Evolutionary conservation across 2,888 invertebrate genomes (phyloP), one percentile per base, ranked within the genome.

Genomic region (Tetramorium bicarinatum): DNA sequence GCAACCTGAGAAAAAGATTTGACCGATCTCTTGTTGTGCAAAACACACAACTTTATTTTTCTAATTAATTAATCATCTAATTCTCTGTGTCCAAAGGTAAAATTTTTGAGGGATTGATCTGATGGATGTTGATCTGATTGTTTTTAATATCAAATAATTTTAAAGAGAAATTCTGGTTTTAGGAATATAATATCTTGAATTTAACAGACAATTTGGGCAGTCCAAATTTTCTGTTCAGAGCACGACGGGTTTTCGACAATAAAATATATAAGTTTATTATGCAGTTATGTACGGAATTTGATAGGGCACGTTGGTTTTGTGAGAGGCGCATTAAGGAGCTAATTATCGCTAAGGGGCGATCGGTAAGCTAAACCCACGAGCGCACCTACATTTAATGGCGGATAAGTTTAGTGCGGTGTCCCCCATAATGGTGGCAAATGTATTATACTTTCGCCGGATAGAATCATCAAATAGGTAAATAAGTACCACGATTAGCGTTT

Each of bases 401-500:
- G 87, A 87, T 88, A 87, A 87, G 85, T 81, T 87, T 90, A 89
- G 85, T 91, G 88, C 87, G 84, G 82, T 81, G 74, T 85, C 69
- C 72, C 25, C 74, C 49, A 64, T 85, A 86, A 85, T 62, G 13
- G 15, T 83, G 86, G 87, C 82, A 84, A 88, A 90, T 86, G 89
- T 87, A 82, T 86, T 87, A 88, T 90, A 89, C 89, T 90, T 91
- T 91, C 89, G 90, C 89, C 87, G 85, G 80, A 89, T 81, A 84
- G 89, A 92, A 91, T 90, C 90, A 90, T 92, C 91, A 92, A 91
- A 89, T 91, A 91, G 89, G 87, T 88, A 92, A 92, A 88, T 91
- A 89, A 91, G 89, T 88, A 89, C 87, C 69, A 83, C 85, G 85
- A 91, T 91, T 91, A 90, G 25, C 87, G 83, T 88, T 90, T 87